These are phyloP conservation scores for Rynchops niger DNA, from an alignment of 2,113 vertebrate genomes.

Conservation along the genomic window DNA sequence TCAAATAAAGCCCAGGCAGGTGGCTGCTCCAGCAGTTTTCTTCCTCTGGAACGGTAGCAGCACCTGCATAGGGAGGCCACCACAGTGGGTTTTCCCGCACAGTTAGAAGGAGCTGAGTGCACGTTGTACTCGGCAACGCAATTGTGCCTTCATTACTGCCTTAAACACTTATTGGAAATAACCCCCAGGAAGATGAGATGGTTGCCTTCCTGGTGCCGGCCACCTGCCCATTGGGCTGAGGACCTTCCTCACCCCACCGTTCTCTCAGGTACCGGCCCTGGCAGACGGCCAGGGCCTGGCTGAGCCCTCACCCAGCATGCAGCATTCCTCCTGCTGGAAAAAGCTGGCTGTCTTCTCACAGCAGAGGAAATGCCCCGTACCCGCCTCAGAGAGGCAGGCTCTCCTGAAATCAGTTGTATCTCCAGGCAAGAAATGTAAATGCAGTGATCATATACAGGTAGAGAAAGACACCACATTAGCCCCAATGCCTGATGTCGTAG, in stretches of 20 bases:
- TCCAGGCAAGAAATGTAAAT: background rate
- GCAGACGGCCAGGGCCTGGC: background rate
- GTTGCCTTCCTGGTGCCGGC: background rate
- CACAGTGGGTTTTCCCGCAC: no score
- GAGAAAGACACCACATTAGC: background rate
- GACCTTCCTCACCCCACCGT: background rate
- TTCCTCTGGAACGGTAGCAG: background rate
- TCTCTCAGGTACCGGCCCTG: background rate
- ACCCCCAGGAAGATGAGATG: background rate
- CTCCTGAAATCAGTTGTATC: background rate
- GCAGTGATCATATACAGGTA: background rate
- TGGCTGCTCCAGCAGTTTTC: fast-evolving
- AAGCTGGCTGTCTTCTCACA: background rate
- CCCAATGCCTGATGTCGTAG: background rate
- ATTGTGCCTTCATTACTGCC: background rate
- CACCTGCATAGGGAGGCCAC: background rate
- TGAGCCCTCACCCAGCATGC: background rate
- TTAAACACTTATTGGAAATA: background rate
- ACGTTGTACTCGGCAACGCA: background rate
- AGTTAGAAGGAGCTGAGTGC: background rate
- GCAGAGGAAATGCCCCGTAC: background rate
- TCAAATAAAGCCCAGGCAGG: background rate
- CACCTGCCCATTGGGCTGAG: background rate
- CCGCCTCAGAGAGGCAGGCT: background rate
- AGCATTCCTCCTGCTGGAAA: background rate